Conservation (phyloP, 1,140 invertebrate genomes). For the Dolichoris vasculosae region DNA sequence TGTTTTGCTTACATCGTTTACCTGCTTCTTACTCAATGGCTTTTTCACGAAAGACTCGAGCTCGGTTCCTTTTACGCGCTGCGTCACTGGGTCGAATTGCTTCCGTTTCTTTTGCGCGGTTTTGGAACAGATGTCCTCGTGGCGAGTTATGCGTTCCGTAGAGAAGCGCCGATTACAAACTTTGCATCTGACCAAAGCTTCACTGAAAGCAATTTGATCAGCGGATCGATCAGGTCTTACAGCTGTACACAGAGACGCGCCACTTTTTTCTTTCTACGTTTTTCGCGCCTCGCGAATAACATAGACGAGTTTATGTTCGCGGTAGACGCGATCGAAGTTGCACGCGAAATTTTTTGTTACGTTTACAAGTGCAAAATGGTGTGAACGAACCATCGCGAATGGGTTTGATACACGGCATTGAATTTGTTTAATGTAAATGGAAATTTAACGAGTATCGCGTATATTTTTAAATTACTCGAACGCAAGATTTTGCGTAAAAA, state of each 20-base stretch:
- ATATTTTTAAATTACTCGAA: too few species aligned
- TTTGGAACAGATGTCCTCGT: constrained; percentile 88
- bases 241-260: too few species aligned
- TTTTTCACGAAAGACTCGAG: constrained; percentile 83
- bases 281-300: too few species aligned
- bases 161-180: constrained; percentile 85
- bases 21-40: constrained; percentile 40
- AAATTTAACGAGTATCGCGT: too few species aligned
- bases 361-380: not conserved
- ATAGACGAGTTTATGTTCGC: too few species aligned
- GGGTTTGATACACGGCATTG: not conserved
- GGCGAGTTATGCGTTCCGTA: constrained; percentile 84
- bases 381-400: not conserved
- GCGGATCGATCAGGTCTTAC: too few species aligned
- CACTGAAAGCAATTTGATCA: constrained; percentile 56
- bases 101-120: constrained; percentile 86
- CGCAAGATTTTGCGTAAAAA: too few species aligned
- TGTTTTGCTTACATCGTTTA: not conserved
- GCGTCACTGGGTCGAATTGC: constrained; percentile 89
- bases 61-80: constrained; percentile 90
- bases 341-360: not conserved
- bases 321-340: too few species aligned
- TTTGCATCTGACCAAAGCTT: constrained; percentile 76
- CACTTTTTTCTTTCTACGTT: not conserved
- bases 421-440: not conserved